A percentile compares a stretch with the other conserved stretches of the same genome.
Conservation (phyloP, 2,888 invertebrate genomes). For the Agapostemon virescens region DNA sequence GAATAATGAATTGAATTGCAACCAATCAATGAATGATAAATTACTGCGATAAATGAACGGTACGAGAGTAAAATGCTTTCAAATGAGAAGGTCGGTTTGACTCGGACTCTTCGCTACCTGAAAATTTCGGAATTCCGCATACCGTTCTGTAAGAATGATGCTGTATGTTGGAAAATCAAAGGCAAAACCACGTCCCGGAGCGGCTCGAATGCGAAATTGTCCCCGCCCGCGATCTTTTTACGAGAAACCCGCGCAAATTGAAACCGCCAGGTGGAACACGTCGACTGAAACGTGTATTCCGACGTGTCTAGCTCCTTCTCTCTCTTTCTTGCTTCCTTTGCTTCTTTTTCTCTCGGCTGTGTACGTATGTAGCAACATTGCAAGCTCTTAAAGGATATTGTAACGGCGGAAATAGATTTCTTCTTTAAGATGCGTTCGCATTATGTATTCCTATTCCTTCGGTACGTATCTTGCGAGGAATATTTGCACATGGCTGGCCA, state of each 20-base stretch:
- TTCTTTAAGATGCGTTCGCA: conserved; percentile 5
- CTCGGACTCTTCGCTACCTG: no score
- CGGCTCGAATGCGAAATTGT: conserved; percentile 15
- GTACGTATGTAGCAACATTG: conserved; percentile 13
- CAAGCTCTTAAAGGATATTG: conserved; percentile 33
- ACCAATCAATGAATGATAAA: no score
- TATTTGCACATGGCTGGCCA: not conserved
- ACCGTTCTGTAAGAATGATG: no score
- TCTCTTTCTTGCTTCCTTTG: no score
- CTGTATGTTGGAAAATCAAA: conserved; percentile 40
- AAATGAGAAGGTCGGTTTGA: no score
- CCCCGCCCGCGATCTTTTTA: not conserved
- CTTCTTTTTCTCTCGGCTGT: not conserved
- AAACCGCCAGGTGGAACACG: conserved; percentile 22
- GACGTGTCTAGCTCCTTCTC: not conserved
- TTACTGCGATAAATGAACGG: no score
- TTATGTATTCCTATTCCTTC: not conserved
- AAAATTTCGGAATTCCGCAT: no score
- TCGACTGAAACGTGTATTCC: conserved; percentile 19
- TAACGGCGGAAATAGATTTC: conserved; percentile 27
- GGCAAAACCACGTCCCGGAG: conserved; percentile 8
- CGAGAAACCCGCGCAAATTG: conserved; percentile 27
- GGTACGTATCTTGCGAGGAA: not conserved
- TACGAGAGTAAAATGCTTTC: no score
- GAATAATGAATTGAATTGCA: no score